A percentile compares a stretch with the other conserved stretches of the same genome.
phyloP scores from a whole-genome alignment of 2,888 invertebrate genomes.

The Sesia bembeciformis region DNA sequence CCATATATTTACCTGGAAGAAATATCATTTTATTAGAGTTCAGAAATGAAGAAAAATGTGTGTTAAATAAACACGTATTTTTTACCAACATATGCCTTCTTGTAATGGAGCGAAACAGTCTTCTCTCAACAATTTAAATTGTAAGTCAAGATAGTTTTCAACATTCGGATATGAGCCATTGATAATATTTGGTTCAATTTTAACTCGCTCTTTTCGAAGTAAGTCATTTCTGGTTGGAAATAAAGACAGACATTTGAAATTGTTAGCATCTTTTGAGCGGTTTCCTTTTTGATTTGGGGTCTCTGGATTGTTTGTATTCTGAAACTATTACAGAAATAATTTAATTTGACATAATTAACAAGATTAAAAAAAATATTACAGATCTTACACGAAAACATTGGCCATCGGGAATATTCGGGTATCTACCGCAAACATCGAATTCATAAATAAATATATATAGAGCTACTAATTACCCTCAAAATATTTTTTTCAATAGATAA shows the following conservation, averaged over 20 bases:
- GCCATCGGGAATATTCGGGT: too few species aligned
- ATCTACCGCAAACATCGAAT: too few species aligned
- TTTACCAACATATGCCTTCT: constrained; percentile 74
- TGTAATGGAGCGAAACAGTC: constrained; percentile 85
- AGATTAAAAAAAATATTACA: not conserved
- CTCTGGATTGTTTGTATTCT: not conserved
- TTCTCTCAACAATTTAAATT: constrained; percentile 84
- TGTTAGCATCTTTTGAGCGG: constrained; percentile 17
- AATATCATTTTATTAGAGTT: not conserved
- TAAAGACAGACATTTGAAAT: constrained; percentile 44
- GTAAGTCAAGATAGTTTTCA: constrained; percentile 85
- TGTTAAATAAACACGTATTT: not conserved
- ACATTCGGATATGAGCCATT: constrained; percentile 77
- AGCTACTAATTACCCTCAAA: too few species aligned
- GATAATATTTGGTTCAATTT: constrained; percentile 69
- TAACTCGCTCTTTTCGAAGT: constrained; percentile 51
- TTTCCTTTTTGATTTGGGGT: constrained; percentile 1
- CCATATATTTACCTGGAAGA: constrained; percentile 57
- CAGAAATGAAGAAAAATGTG: not conserved
- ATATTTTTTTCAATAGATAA: too few species aligned
- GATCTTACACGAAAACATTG: too few species aligned
- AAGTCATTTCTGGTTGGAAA: constrained; percentile 69
- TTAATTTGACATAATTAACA: not conserved
- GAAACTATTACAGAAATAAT: not conserved
- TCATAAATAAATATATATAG: too few species aligned